phyloP scores from a whole-genome alignment of 2,797 vertebrate species.

The Manis pentadactyla region DNA sequence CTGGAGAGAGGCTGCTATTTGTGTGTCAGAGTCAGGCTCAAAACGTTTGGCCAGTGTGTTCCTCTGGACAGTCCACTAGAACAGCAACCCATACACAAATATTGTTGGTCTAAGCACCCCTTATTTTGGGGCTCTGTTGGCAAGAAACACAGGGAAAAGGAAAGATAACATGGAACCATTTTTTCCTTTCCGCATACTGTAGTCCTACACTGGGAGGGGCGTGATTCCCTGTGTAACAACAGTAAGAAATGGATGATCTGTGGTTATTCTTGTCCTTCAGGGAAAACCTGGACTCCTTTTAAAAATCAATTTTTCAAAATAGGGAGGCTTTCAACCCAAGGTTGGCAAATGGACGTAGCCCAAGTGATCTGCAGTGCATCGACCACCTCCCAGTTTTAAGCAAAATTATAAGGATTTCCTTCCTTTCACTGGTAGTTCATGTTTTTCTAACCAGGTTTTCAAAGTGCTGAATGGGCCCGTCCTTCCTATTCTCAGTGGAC shows the following conservation, averaged over 20 bases:
- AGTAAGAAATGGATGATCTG: background rate
- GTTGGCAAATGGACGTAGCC: background rate
- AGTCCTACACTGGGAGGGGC: background rate
- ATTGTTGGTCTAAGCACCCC: background rate
- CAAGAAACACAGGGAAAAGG: background rate
- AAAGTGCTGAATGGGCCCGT: background rate
- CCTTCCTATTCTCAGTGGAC: slow-evolving; percentile 57
- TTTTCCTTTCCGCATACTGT: background rate
- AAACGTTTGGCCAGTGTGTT: background rate
- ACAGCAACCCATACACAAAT: background rate
- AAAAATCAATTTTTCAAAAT: slow-evolving; percentile 3
- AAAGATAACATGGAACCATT: background rate
- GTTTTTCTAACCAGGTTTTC: slow-evolving; percentile 1
- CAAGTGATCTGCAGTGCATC: background rate
- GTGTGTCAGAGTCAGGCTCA: background rate
- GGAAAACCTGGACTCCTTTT: background rate
- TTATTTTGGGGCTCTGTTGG: background rate
- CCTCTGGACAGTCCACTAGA: background rate
- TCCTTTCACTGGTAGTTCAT: background rate
- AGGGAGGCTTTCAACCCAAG: background rate
- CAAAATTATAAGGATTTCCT: background rate
- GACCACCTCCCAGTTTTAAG: background rate
- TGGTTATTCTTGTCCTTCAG: background rate
- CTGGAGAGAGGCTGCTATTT: background rate
- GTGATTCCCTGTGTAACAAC: background rate